phyloP scores from a whole-genome alignment of 92 coral and sea anemone genomes.

The Epizoanthus rinbou region DNA sequence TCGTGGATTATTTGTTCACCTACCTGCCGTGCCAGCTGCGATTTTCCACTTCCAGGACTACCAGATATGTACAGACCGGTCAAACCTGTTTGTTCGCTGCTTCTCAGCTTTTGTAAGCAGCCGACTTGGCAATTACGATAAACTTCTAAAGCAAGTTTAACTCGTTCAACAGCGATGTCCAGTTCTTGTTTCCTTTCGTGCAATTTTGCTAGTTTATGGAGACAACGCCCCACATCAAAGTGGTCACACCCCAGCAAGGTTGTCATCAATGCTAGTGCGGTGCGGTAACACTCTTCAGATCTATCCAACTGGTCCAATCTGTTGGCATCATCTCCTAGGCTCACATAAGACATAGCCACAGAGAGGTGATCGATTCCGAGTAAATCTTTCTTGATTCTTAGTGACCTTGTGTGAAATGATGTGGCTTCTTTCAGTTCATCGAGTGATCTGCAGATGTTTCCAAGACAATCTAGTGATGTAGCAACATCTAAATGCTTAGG shows the following conservation, averaged over 20 bases:
- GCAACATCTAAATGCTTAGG: slow-evolving; percentile 5
- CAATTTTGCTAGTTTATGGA: not conserved
- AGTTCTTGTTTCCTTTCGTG: not conserved
- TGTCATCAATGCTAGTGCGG: not conserved
- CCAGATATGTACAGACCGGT: slow-evolving; percentile 49
- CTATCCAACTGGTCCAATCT: not conserved
- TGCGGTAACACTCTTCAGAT: slow-evolving; percentile 1
- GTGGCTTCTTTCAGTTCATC: not conserved
- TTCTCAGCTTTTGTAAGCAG: not conserved
- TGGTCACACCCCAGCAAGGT: not conserved
- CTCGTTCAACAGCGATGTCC: not conserved
- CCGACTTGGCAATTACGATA: not conserved
- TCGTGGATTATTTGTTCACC: slow-evolving; percentile 21
- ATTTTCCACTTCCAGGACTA: slow-evolving; percentile 55
- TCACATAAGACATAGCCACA: not conserved
- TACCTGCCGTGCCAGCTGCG: slow-evolving; percentile 27
- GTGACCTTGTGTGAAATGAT: not conserved
- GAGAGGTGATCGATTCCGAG: not conserved
- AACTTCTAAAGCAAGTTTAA: slow-evolving; percentile 2
- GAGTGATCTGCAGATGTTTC: slow-evolving; percentile 2
- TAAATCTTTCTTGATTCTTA: not conserved
- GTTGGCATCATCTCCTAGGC: slow-evolving; percentile 6
- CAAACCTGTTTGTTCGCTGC: slow-evolving; percentile 11
- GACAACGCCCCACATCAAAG: not conserved
- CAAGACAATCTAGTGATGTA: not conserved